Base-by-base conservation (phyloP, 2,113 vertebrate species). In the Andinoacara biseriatus region DNA sequence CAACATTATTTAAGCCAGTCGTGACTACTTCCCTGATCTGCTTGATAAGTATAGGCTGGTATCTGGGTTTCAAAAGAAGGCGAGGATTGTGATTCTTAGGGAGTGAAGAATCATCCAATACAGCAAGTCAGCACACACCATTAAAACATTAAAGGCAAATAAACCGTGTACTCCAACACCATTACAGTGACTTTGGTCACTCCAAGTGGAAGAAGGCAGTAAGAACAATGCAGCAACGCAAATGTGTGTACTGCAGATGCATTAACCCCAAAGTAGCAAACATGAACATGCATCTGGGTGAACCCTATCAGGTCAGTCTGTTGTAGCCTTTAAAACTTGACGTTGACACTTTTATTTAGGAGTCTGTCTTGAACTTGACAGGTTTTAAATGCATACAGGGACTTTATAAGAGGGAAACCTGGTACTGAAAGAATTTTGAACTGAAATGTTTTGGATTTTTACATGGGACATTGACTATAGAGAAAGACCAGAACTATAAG, bases 61-160 rank as follows among this genome's bases (percentile, higher is more conserved):
- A 17, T 59, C 18, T 5, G 40, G 10, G 0, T 78, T 38, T 54
- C 18, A 18, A 4, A 13, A 40, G 40, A 10, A 56, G 11, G 67
- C 10, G 17, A 10, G 29, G 38, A n/a, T 33, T 24, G 9, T 26
- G 10, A 46, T 58, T 79, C 33, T 76, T 6, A 31, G 15, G 2
- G 10, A 33, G 43, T 22, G 15, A 17, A 56, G 18, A 52, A 22
- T 81, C 24, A 4, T 76, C 29, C 69, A 59, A 49, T 43, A 59
- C 13, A 8, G 52, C 79, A 85, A 58, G 77, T 82, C 74, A 58
- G 74, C 60, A 79, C 46, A 38, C 24, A 29, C 2, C 80, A 78
- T 69, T 35, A 49, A 15, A 82, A 49, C 80, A 60, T 61, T 77
- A n/a, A 43, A 60, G 14, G 26, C 43, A 80, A 80, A 77, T 86